phyloP scores from a whole-genome alignment of 2,797 vertebrate species.

The Xiphorhynchus erythropygius region DNA sequence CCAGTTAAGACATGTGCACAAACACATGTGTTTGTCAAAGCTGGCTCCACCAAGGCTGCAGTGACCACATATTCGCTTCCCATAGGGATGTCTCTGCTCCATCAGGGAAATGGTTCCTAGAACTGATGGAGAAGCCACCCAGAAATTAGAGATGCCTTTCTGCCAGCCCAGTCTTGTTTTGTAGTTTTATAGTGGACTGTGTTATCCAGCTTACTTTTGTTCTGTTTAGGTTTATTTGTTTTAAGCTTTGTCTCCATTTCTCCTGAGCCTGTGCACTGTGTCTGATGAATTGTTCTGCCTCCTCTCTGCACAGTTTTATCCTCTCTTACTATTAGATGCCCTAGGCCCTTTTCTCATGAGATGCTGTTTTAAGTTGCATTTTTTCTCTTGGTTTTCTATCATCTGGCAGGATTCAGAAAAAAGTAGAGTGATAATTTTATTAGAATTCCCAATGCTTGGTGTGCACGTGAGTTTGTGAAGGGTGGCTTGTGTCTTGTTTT shows the following conservation, averaged over 20 bases:
- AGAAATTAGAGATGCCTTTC: neutral
- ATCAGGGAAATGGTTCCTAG: neutral
- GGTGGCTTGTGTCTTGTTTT: neutral
- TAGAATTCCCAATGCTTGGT: neutral
- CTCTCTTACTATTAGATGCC: neutral
- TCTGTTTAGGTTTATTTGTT: neutral
- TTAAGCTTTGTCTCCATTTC: neutral
- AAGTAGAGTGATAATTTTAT: conserved; percentile 2
- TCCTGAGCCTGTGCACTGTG: neutral
- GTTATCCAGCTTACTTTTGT: neutral
- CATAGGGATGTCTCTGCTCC: neutral
- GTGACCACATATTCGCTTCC: neutral
- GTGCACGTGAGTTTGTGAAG: neutral
- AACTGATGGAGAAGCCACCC: neutral
- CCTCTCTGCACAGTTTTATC: neutral
- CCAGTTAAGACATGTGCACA: neutral
- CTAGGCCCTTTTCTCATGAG: neutral
- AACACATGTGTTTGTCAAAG: fast-evolving
- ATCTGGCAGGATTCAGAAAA: neutral
- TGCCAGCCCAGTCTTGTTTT: neutral
- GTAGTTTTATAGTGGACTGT: neutral
- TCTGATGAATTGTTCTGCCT: neutral
- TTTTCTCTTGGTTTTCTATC: neutral
- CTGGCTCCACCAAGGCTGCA: neutral
- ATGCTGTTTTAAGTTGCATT: neutral